A percentile compares a stretch with the other conserved stretches of the same genome.
Evolutionary conservation across 2,797 vertebrate genomes (phyloP).

Genomic region (Morus bassanus): DNA sequence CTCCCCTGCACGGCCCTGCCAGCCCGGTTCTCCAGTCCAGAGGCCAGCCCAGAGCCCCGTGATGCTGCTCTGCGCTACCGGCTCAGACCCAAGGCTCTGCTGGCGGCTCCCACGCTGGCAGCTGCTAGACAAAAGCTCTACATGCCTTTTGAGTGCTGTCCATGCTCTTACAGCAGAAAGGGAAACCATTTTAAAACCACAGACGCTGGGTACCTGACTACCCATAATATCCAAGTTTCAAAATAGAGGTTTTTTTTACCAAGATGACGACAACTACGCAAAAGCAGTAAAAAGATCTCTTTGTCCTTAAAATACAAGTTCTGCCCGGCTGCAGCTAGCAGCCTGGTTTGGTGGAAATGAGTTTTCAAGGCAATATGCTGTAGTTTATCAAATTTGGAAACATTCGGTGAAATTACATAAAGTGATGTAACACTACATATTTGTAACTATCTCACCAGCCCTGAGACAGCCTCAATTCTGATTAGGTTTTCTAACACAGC

Average conservation of each 20-base stretch:
- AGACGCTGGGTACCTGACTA: background rate
- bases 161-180: background rate
- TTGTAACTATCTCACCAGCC: background rate
- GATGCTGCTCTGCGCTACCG: fast-evolving
- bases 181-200: background rate
- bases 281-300: background rate
- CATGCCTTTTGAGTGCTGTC: background rate
- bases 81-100: background rate
- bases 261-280: background rate
- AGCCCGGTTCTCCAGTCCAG: background rate
- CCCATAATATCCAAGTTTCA: background rate
- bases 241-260: background rate
- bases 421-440: no score
- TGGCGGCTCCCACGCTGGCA: background rate
- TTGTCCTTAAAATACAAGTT: background rate
- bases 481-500: background rate
- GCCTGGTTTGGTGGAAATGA: background rate
- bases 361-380: background rate
- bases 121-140: background rate
- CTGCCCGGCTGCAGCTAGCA: background rate
- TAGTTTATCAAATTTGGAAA: background rate
- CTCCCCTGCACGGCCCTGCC: background rate
- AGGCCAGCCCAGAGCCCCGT: background rate
- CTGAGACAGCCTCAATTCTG: background rate
- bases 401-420: background rate